phyloP scores from a whole-genome alignment of 2,888 invertebrate species.

The Calameuta idolon region DNA sequence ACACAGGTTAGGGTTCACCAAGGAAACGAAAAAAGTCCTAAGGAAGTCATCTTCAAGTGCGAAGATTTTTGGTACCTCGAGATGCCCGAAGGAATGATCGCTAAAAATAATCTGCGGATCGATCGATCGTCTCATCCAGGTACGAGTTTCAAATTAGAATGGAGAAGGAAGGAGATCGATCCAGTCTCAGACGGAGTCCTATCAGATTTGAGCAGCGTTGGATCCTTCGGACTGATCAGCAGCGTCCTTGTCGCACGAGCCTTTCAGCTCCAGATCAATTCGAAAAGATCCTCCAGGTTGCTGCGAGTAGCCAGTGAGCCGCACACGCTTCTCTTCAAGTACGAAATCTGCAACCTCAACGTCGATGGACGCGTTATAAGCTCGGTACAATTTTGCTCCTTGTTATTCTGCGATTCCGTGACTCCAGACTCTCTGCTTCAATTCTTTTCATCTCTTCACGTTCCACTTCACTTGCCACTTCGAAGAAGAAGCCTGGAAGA shows the following conservation, averaged over 20 bases:
- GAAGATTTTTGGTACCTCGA: slow-evolving; percentile 38
- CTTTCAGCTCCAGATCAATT: slow-evolving; percentile 39
- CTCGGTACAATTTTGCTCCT: slow-evolving; percentile 27
- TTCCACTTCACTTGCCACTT: too few species aligned
- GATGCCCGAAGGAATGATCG: slow-evolving; percentile 35
- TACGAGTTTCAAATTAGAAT: slow-evolving; percentile 22
- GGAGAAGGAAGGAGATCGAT: too few species aligned
- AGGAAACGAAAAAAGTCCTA: slow-evolving; percentile 17
- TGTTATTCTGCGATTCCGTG: too few species aligned
- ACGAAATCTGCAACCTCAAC: slow-evolving; percentile 46
- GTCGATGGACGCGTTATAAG: slow-evolving; percentile 33
- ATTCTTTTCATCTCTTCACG: too few species aligned
- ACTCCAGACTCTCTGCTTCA: too few species aligned
- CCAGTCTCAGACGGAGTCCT: background rate
- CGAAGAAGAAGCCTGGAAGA: too few species aligned
- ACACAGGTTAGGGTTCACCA: slow-evolving; percentile 35
- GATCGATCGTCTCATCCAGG: slow-evolving; percentile 49
- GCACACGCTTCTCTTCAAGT: slow-evolving; percentile 51
- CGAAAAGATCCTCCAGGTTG: slow-evolving; percentile 31
- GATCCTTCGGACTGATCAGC: slow-evolving; percentile 55
- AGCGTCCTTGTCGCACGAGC: slow-evolving; percentile 37
- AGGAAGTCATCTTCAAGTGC: slow-evolving; percentile 1
- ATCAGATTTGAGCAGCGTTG: slow-evolving; percentile 42
- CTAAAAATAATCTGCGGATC: slow-evolving; percentile 42
- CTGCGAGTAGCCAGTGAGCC: slow-evolving; percentile 37